Evolutionary conservation across 2,888 invertebrate genomes (phyloP), one percentile per base, ranked within the genome.

Genomic region (Agrilus mali): DNA sequence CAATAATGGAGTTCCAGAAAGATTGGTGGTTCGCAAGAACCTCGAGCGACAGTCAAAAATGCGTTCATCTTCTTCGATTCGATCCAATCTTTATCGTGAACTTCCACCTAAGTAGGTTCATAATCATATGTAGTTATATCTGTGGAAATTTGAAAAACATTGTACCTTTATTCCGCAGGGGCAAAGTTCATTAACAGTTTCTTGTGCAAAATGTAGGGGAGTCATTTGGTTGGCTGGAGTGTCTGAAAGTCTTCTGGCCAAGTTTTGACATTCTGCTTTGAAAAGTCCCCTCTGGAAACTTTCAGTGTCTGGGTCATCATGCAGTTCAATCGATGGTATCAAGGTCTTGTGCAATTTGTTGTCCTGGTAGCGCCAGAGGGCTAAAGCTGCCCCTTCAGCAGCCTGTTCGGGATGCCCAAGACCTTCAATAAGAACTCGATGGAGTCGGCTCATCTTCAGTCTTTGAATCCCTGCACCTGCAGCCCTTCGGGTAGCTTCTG

Each of bases 201-300:
- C 68, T 60, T 82, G 73, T 2, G 83, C 79, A 51, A 88, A 79
- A 49, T 77, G 75, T 2, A 78, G 72, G 0, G 88, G 88, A 1
- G 86, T 84, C 78, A 87, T 80, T 54, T 73, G 67, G 60, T 88
- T 88, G 22, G 86, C 80, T 3, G 88, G 86, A 55, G 79, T 80
- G 60, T 88, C 86, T 51, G 78, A 76, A 13, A 88, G 68, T 50
- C 68, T 69, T 7, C 86, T 71, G 16, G 85, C 83, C 68, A 85
- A 75, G 66, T 87, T 87, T 68, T 88, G 87, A 2, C 80, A 81
- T 36, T 74, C 69, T 0, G 80, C 84, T 51, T 78, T 73, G 32
- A 75, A 64, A 8, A 67, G 51, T 6, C 88, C 89, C 42, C 66
- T 58, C 31, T 58, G 55, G 80, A 84, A 86, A 35, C 69, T 64